Conservation (phyloP, 2,888 invertebrate genomes). For the Phytoseiulus persimilis region DNA sequence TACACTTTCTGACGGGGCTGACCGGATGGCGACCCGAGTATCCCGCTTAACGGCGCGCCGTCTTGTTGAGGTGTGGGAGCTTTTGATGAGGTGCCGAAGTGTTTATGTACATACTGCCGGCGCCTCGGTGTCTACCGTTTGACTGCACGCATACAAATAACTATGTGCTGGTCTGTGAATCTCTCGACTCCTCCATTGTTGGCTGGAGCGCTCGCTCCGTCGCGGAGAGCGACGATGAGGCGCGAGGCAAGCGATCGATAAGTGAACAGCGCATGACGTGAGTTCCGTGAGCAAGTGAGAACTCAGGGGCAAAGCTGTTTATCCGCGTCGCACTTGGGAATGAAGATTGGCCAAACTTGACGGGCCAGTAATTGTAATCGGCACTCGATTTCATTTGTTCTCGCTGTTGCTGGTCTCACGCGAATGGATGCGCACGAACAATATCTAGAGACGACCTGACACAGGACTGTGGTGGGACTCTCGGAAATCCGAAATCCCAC, state of each 20-base stretch:
- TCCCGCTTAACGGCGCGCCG: not conserved
- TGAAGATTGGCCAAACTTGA: not conserved
- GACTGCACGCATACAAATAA: not conserved
- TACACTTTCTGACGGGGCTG: not conserved
- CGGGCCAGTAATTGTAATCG: not conserved
- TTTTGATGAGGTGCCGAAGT: conserved; percentile 5
- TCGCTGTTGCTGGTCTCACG: not conserved
- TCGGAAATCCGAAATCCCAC: too few species aligned
- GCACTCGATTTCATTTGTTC: not conserved
- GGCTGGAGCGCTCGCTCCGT: not conserved
- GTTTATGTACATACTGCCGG: not conserved
- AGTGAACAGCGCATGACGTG: not conserved
- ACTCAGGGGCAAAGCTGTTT: not conserved
- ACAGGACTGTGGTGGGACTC: not conserved
- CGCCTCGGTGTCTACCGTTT: not conserved
- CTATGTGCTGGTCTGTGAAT: not conserved
- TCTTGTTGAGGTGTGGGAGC: not conserved
- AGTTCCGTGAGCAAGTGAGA: conserved; percentile 5
- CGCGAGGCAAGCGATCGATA: not conserved
- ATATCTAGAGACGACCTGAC: not conserved
- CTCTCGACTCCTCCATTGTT: not conserved
- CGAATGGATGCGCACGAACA: not conserved
- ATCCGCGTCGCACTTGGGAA: not conserved
- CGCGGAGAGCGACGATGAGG: not conserved
- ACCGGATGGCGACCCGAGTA: not conserved